Conservation (phyloP, 2,888 invertebrate genomes). For the Campopleginae sp. region DNA sequence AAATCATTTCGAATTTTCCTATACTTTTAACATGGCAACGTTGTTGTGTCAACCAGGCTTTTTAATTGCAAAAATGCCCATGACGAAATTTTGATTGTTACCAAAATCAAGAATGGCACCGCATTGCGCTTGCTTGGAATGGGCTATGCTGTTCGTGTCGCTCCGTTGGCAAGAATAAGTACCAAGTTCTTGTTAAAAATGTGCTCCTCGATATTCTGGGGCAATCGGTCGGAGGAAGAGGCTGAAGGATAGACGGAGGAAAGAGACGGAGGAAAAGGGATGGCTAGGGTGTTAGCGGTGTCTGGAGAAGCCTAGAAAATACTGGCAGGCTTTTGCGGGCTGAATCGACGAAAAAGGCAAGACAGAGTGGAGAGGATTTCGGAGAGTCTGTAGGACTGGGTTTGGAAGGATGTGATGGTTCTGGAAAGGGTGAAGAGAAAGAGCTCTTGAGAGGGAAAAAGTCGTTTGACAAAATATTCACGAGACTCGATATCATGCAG, state of each 20-base stretch:
- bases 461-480: conserved; percentile 64
- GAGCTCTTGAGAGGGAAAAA: conserved; percentile 48
- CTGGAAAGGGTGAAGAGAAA: conserved; percentile 14
- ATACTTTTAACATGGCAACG: no score
- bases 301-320: conserved; percentile 63
- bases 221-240: background rate
- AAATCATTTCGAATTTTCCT: no score
- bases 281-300: conserved; percentile 10
- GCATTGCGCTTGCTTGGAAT: background rate
- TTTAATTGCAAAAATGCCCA: background rate
- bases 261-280: background rate
- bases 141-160: background rate
- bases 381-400: conserved; percentile 25
- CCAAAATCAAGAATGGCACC: background rate
- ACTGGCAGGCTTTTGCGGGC: conserved; percentile 43
- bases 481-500: conserved; percentile 55
- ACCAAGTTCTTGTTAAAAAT: conserved; percentile 43
- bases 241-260: background rate
- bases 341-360: conserved; percentile 62
- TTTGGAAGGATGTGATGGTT: conserved; percentile 42
- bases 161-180: background rate
- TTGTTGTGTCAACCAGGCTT: no score
- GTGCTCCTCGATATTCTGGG: conserved; percentile 53
- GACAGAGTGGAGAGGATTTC: conserved; percentile 25
- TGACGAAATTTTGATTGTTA: background rate